Percentiles rank a stretch among this genome's conserved stretches.
Evolutionary conservation across 2,113 vertebrate species (phyloP).

Genomic region (Syngnathus typhle): DNA sequence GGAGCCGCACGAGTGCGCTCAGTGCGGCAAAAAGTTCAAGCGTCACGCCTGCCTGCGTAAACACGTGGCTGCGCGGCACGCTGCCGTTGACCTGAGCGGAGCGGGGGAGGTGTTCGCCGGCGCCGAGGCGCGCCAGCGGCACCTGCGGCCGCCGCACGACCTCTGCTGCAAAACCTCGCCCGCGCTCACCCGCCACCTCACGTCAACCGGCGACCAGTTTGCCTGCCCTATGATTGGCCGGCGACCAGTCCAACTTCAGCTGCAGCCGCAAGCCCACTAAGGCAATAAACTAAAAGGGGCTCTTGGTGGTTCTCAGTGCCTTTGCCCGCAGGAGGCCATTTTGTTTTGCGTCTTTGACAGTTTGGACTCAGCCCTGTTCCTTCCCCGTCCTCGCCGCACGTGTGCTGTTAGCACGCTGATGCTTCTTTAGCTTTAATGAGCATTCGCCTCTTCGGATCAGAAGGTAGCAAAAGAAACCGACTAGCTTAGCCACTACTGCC

Average conservation of each 20-base stretch:
- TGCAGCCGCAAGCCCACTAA: background rate
- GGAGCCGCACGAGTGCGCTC: conserved; percentile 80
- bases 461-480: conserved; percentile 76
- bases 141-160: conserved; percentile 84
- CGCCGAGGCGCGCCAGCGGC: conserved; percentile 67
- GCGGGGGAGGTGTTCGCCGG: conserved; percentile 32
- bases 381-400: background rate
- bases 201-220: conserved; percentile 76
- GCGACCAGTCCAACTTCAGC: background rate
- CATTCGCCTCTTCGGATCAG: background rate
- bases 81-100: conserved; percentile 61
- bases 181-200: conserved; percentile 90
- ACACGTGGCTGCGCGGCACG: conserved; percentile 77
- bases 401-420: conserved; percentile 50
- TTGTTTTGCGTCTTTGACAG: no score
- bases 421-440: conserved; percentile 71
- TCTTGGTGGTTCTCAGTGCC: background rate
- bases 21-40: conserved; percentile 83
- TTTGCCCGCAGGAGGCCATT: no score
- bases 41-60: conserved; percentile 84
- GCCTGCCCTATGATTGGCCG: no score
- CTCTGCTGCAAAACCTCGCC: conserved; percentile 89
- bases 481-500: conserved; percentile 87
- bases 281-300: background rate
- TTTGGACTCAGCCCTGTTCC: no score